Base-by-base conservation (phyloP, 92 coral and sea anemone species). In the Nematostella vectensis region DNA sequence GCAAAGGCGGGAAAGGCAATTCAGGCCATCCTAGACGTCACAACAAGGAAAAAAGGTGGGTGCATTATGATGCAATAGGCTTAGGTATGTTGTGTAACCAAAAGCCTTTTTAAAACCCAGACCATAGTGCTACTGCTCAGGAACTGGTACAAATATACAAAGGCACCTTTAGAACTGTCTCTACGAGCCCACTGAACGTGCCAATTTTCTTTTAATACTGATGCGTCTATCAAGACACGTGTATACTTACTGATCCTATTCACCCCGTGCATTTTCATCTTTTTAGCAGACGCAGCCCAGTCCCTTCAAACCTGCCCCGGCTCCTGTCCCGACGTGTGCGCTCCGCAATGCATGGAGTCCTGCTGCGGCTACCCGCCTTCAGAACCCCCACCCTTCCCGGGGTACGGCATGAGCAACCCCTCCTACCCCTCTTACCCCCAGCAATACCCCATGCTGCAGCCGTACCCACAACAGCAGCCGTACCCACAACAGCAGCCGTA, bases 1-100 rank as follows among this genome's bases (percentile, higher is more conserved):
- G 95, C 89, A 17, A 85, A 83, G 50, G 99, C 99, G 16, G 99
- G 94, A 51, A 93, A 81, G 63, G 99, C 99, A 9, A 85, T 93
- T 57, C 99, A 93, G 54, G 88, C 79, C 25, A 85, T 85, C 47
- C 69, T 85, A 25, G 95, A 85, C 48, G 88, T 72, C 26, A 85
- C 88, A n/a, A 81, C 77, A 11, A 84, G 62, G 47, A 59, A 57
- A 16, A 65, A 65, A 31, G 77, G 94, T 78, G 29, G 68, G 74
- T 58, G 3, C 27, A n/a, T n/a, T n/a, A n/a, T n/a, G n/a, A n/a
- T n/a, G n/a, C n/a, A n/a, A n/a, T n/a, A n/a, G n/a, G n/a, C n/a
- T n/a, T n/a, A n/a, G n/a, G n/a, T n/a, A n/a, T n/a, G n/a, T n/a
- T n/a, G n/a, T n/a, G n/a, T n/a, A n/a, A n/a, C n/a, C n/a, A n/a